A percentile compares a stretch with the other conserved stretches of the same genome.
Evolutionary conservation across 2,113 vertebrate genomes (phyloP).

Genomic region (Nycticryphes semicollaris): DNA sequence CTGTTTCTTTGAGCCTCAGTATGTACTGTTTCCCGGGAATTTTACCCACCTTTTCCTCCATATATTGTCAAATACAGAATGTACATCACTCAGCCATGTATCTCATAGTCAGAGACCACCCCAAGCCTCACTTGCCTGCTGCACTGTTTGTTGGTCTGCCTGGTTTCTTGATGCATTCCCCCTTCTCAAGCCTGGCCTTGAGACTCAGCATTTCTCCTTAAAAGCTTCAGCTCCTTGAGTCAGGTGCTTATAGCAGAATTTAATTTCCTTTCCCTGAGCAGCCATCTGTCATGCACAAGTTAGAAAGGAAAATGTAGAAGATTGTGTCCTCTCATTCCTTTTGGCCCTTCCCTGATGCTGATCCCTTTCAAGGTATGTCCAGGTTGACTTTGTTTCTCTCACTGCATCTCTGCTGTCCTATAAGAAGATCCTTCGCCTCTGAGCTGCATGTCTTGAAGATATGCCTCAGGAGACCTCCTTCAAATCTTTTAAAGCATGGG

Average conservation of each 20-base stretch:
- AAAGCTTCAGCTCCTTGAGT: neutral
- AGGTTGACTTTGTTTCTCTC: neutral
- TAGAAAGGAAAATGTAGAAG: neutral
- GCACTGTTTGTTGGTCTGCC: accelerated
- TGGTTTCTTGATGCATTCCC: accelerated
- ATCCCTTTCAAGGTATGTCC: neutral
- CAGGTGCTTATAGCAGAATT: neutral
- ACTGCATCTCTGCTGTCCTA: accelerated
- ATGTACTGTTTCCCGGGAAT: neutral
- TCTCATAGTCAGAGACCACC: neutral
- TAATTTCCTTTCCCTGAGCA: neutral
- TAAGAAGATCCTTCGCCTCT: neutral
- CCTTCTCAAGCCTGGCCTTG: neutral
- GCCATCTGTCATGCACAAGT: neutral
- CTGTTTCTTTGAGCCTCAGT: neutral
- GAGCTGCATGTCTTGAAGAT: accelerated
- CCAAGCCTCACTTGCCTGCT: neutral
- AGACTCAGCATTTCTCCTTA: neutral
- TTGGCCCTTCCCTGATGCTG: neutral
- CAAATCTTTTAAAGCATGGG: neutral
- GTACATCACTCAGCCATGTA: accelerated
- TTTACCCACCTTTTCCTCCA: neutral
- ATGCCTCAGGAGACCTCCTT: neutral
- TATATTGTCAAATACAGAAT: accelerated
- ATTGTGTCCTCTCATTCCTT: neutral